A percentile compares a stretch with the other conserved stretches of the same genome.
Evolutionary conservation across 2,113 vertebrate species (phyloP).

Genomic region (Microtus montanus): DNA sequence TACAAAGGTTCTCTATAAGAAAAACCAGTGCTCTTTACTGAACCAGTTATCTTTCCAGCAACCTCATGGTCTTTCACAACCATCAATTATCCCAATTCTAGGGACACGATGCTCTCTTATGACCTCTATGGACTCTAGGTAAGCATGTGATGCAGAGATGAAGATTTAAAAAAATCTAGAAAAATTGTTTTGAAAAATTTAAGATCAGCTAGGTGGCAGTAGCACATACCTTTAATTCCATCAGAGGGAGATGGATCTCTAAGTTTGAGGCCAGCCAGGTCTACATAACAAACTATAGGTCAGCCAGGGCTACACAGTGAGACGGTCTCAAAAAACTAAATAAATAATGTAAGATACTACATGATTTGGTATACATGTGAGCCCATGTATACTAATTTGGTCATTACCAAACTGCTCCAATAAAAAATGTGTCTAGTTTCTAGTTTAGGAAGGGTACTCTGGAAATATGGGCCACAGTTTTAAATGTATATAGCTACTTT

Average conservation of each 20-base stretch:
- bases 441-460: not conserved
- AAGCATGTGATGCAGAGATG: not conserved
- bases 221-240: not conserved
- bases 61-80: not conserved
- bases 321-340: not conserved
- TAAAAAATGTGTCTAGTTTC: not conserved
- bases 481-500: not conserved
- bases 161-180: not conserved
- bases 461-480: not conserved
- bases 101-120: not conserved
- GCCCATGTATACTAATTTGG: not conserved
- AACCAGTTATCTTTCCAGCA: not conserved
- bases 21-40: not conserved
- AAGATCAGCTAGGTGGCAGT: not conserved
- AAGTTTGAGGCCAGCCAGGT: not conserved
- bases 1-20: not conserved
- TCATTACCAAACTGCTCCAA: not conserved
- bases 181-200: not conserved
- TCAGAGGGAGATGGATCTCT: not conserved
- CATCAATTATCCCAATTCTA: not conserved
- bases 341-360: not conserved
- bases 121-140: not conserved
- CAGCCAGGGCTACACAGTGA: not conserved
- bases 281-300: not conserved
- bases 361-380: not conserved